These are phyloP conservation scores for Holacanthella duospinosa DNA, from an alignment of 2,888 invertebrate species.

Conservation along the genomic window DNA sequence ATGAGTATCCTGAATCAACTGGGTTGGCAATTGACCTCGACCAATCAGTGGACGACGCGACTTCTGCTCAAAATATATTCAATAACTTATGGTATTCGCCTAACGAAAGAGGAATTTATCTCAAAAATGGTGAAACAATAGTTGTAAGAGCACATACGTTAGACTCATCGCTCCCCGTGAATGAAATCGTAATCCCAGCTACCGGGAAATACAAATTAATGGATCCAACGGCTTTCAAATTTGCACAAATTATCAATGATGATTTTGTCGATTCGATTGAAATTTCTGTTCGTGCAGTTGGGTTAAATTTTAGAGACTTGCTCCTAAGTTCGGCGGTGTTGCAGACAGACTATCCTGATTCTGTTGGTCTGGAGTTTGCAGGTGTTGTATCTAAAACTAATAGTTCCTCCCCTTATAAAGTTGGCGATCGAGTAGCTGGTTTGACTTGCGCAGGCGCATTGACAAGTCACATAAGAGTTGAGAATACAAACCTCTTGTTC, in stretches of 20 bases:
- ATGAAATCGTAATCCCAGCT: background rate
- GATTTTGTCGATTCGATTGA: conserved; percentile 12
- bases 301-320: conserved; percentile 25
- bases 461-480: conserved; percentile 20
- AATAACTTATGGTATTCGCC: background rate
- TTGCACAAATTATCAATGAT: background rate
- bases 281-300: conserved; percentile 19
- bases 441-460: conserved; percentile 19
- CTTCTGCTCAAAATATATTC: background rate
- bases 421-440: conserved; percentile 23
- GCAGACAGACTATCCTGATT: conserved; percentile 5
- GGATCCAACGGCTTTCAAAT: background rate
- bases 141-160: background rate
- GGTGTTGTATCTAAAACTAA: conserved; percentile 14
- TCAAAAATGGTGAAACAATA: background rate
- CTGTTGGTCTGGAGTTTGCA: conserved; percentile 14
- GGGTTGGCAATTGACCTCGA: conserved; percentile 1
- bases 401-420: conserved; percentile 1
- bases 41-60: background rate
- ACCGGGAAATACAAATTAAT: background rate
- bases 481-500: conserved; percentile 10
- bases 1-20: conserved; percentile 1
- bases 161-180: background rate
- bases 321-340: background rate
- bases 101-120: background rate